phyloP scores from a whole-genome alignment of 2,888 invertebrate species.

The Drosophila fulvimacula region DNA sequence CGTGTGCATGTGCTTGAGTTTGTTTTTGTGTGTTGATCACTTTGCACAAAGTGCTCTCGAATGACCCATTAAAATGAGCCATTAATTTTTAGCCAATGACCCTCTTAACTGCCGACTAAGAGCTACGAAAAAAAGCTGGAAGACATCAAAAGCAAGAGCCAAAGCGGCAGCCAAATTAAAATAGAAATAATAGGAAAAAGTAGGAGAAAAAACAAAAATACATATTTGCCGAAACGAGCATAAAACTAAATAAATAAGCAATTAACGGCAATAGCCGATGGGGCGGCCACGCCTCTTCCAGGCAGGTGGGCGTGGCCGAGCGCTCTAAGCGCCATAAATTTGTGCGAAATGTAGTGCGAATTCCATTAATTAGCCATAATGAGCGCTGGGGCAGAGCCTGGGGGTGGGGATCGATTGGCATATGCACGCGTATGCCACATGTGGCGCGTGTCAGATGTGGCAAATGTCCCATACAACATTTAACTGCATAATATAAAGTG shows the following conservation, averaged over 20 bases:
- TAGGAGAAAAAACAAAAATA: conserved; percentile 25
- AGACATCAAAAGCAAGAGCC: conserved; percentile 11
- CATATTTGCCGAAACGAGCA: conserved; percentile 37
- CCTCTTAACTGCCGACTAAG: conserved; percentile 52
- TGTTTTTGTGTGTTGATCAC: conserved; percentile 46
- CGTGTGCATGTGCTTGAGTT: conserved; percentile 13
- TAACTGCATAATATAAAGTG: conserved; percentile 61
- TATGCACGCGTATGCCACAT: conserved; percentile 64
- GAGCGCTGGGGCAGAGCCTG: conserved; percentile 13
- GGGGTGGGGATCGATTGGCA: conserved; percentile 52
- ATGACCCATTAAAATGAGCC: conserved; percentile 74
- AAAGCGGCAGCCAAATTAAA: conserved; percentile 50
- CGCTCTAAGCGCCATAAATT: conserved; percentile 43
- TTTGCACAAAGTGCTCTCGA: conserved; percentile 68
- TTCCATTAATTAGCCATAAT: conserved; percentile 78
- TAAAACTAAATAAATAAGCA: conserved; percentile 74
- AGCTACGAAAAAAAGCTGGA: conserved; percentile 20
- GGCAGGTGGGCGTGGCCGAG: not conserved
- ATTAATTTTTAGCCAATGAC: conserved; percentile 73
- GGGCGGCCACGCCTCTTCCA: not conserved
- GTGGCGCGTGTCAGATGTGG: conserved; percentile 63
- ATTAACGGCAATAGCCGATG: conserved; percentile 49
- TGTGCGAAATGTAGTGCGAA: conserved; percentile 73
- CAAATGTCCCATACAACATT: conserved; percentile 80
- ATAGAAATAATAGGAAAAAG: conserved; percentile 25